These are phyloP conservation scores for Apus apus DNA, from an alignment of 2,113 vertebrate species.

Conservation along the genomic window DNA sequence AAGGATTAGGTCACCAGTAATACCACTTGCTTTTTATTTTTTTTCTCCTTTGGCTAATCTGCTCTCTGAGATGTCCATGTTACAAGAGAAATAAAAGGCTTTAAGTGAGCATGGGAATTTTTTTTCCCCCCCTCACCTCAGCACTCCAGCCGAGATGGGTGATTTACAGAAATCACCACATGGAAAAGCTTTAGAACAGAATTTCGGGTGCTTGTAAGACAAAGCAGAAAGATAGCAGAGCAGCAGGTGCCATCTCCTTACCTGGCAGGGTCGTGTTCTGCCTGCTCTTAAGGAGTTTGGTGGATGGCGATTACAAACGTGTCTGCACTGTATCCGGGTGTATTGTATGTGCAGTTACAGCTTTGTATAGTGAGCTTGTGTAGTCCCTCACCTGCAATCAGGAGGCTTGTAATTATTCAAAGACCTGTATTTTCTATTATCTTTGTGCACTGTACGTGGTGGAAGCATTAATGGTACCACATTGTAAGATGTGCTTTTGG, in stretches of 20 bases:
- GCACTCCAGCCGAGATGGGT: neutral
- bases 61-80: conserved; percentile 66
- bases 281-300: neutral
- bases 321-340: fast-evolving
- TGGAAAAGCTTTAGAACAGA: conserved; percentile 38
- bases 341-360: neutral
- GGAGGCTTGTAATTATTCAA: neutral
- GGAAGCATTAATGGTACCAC: neutral
- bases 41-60: conserved; percentile 69
- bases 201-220: conserved; percentile 56
- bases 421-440: neutral
- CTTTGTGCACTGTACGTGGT: neutral
- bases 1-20: conserved; percentile 70
- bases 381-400: neutral
- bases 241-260: neutral
- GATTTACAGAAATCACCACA: conserved; percentile 29
- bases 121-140: conserved; percentile 41
- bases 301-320: neutral
- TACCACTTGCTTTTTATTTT: conserved; percentile 59
- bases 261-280: neutral
- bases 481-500: neutral
- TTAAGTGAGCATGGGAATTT: conserved; percentile 7
- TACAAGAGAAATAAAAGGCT: conserved; percentile 69
- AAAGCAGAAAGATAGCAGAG: conserved; percentile 25
- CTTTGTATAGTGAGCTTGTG: neutral